phyloP scores from a whole-genome alignment of 2,888 invertebrate species.

The Caenorhabditis imperialis region DNA sequence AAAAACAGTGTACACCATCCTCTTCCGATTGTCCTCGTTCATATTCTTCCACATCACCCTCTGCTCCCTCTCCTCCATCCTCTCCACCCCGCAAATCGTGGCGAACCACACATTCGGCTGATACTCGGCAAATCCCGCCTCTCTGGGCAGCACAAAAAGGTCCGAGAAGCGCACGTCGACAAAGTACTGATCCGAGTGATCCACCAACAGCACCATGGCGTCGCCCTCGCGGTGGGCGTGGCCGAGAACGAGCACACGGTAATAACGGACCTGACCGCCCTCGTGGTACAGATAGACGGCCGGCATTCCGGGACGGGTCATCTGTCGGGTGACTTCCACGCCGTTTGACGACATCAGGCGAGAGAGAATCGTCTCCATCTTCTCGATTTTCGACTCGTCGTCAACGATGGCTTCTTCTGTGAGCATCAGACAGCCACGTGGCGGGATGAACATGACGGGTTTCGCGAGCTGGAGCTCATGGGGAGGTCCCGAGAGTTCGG shows the following conservation, averaged over 20 bases:
- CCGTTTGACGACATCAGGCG: too few relatives aligned
- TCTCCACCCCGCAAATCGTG: slow-evolving; percentile 12
- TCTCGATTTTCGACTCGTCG: slow-evolving; percentile 5
- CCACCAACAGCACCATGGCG: slow-evolving; percentile 27
- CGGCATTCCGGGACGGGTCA: slow-evolving; percentile 25
- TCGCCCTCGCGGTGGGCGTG: slow-evolving; percentile 16
- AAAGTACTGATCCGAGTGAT: slow-evolving; percentile 29
- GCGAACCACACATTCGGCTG: slow-evolving; percentile 26
- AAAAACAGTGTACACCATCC: slow-evolving; percentile 5
- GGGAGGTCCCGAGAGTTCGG: too few relatives aligned
- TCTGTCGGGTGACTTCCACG: too few relatives aligned
- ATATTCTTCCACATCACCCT: slow-evolving; percentile 11
- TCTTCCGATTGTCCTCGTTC: slow-evolving; percentile 23
- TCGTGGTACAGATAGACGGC: slow-evolving; percentile 28
- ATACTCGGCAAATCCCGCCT: slow-evolving; percentile 13
- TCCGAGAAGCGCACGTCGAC: slow-evolving; percentile 23
- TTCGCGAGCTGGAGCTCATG: background rate
- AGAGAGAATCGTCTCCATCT: slow-evolving; percentile 18
- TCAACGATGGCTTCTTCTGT: background rate
- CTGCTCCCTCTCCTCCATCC: slow-evolving; percentile 17
- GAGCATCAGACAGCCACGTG: slow-evolving; percentile 35
- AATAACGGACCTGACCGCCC: slow-evolving; percentile 14
- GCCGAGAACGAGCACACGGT: slow-evolving; percentile 30
- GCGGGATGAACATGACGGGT: slow-evolving; percentile 39
- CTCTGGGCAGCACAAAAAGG: slow-evolving; percentile 28